These are phyloP conservation scores for Oryzias curvinotus DNA, from an alignment of 2,113 vertebrate species.

Conservation along the genomic window DNA sequence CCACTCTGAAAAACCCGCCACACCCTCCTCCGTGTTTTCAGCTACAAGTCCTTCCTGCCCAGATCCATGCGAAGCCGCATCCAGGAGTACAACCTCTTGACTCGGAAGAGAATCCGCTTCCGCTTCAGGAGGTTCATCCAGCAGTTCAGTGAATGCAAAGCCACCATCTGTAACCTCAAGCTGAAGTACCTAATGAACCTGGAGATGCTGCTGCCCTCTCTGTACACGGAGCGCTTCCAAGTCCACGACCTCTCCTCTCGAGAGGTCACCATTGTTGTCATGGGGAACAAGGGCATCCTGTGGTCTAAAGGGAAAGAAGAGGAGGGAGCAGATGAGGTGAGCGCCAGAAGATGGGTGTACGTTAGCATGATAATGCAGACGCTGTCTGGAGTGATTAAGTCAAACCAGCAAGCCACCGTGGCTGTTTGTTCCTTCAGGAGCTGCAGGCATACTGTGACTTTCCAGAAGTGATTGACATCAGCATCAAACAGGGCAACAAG, in stretches of 20 bases:
- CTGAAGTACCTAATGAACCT: conserved; percentile 97
- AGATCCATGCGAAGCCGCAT: conserved; percentile 85
- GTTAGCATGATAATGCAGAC: conserved; percentile 7
- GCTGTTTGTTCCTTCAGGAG: conserved; percentile 76
- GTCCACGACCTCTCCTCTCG: conserved; percentile 83
- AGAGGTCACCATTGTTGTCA: conserved; percentile 86
- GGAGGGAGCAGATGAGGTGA: conserved; percentile 72
- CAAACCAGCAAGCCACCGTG: not conserved
- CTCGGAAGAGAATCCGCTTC: conserved; percentile 93
- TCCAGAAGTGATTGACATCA: conserved; percentile 94
- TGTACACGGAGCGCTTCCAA: conserved; percentile 90
- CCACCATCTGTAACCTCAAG: conserved; percentile 88
- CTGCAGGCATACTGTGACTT: conserved; percentile 95
- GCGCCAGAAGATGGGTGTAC: not conserved
- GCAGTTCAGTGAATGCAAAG: conserved; percentile 91
- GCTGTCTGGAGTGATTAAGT: not conserved
- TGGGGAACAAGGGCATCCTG: conserved; percentile 91
- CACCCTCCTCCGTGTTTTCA: conserved; percentile 44
- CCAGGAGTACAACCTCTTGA: conserved; percentile 93
- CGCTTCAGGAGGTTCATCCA: conserved; percentile 93
- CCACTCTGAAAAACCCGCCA: not conserved
- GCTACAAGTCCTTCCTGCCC: conserved; percentile 95
- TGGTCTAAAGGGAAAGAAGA: conserved; percentile 82
- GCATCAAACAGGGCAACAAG: conserved; percentile 91
- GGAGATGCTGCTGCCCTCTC: conserved; percentile 88